Base-by-base conservation (phyloP, 1,140 invertebrate genomes). In the Odontomachus brunneus region DNA sequence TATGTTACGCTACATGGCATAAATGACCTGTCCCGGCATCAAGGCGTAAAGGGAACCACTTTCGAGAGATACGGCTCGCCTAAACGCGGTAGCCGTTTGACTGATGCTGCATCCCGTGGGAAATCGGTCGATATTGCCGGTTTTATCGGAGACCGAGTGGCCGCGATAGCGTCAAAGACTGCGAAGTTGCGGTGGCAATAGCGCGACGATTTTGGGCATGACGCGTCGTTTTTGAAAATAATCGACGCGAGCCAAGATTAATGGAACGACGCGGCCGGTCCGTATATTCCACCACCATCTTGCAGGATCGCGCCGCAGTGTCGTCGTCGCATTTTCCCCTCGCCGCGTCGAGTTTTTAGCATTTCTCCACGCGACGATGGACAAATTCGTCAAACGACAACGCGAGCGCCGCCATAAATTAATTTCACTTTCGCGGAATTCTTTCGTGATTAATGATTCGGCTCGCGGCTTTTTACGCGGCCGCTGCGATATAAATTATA, bases 201-300 rank as follows among this genome's bases (percentile, higher is more conserved):
- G 44, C 19, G 26, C 22, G 14, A 12, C 7, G 5, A 48, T 62
- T 57, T 57, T 0, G 2, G 38, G 38, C 38, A 44, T 44, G 38
- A 11, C 22, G 48, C 7, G 24, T 62, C 44, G 22, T 67, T 84
- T 65, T 29, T n/a, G 7, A 44, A 48, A 83, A 55, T 84, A 66
- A 87, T 88, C 67, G 51, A 84, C 59, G 75, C 26, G 3, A 26
- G 57, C 17, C 38, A 59, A 71, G 69, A 88, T 87, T 87, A 86
- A 86, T 86, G 38, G 38, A 57, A 71, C 7, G 15, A 14, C 17
- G 4, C 3, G 29, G 59, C 15, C 17, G 5, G 33, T 24, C 26
- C 65, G 66, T 49, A 55, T 63, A 5, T 2, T 33, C 29, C 29
- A 5, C 29, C 38, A 44, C 4, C 38, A 44, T 44, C 38, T 44